Evolutionary conservation across 2,888 invertebrate species (phyloP).

Genomic region (Lochmaea crataegi): DNA sequence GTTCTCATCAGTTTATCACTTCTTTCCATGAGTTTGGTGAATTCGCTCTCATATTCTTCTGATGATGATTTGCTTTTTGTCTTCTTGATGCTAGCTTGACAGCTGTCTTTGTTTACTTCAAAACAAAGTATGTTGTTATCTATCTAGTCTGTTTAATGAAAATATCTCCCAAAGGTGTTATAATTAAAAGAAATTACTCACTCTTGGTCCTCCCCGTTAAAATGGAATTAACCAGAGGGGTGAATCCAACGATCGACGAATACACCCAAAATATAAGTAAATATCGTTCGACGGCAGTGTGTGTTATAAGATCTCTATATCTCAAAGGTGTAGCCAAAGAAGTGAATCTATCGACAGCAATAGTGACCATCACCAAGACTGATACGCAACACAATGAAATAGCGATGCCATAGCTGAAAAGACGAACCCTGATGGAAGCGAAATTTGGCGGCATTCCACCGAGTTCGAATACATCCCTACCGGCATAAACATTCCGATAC

Average conservation of each 20-base stretch:
- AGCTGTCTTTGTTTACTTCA: too few species aligned
- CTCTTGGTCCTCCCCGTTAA: conserved; percentile 57
- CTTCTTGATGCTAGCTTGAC: too few species aligned
- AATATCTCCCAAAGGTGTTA: too few species aligned
- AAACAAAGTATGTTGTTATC: too few species aligned
- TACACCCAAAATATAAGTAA: conserved; percentile 72
- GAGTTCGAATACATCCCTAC: conserved; percentile 70
- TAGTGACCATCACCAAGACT: conserved; percentile 71
- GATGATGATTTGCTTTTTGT: too few species aligned
- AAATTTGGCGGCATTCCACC: conserved; percentile 65
- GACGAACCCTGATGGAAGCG: conserved; percentile 66
- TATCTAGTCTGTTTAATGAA: too few species aligned
- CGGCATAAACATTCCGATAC: conserved; percentile 71
- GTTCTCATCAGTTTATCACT: too few species aligned
- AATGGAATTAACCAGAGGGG: conserved; percentile 68
- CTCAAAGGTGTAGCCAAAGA: conserved; percentile 72
- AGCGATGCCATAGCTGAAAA: conserved; percentile 70
- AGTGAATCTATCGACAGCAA: conserved; percentile 73
- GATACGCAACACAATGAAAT: conserved; percentile 72
- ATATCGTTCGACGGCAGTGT: conserved; percentile 70
- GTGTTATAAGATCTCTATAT: conserved; percentile 74
- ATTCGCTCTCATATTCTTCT: too few species aligned
- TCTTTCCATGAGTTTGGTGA: too few species aligned
- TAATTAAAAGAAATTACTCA: conserved; percentile 42
- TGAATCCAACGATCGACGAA: conserved; percentile 68